Percentiles rank a stretch among this genome's conserved stretches.
Evolutionary conservation across 2,797 vertebrate genomes (phyloP).

Genomic region (Anisognathus igniventris): DNA sequence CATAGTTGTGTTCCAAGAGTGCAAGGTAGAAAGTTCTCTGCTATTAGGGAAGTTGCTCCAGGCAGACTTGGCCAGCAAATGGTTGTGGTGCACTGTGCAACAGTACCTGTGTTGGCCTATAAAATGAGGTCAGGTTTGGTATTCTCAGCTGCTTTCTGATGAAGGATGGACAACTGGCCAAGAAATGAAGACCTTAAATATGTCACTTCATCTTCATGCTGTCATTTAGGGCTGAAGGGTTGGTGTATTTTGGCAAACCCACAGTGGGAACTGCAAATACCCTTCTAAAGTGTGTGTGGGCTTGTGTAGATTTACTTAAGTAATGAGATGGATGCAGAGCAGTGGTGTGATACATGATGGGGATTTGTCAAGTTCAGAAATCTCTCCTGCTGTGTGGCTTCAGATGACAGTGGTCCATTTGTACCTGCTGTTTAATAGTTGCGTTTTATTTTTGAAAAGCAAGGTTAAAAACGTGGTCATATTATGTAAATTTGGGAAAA

Average conservation of each 20-base stretch:
- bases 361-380: neutral
- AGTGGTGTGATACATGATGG: accelerated
- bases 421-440: neutral
- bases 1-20: neutral
- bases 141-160: neutral
- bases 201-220: neutral
- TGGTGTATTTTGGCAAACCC: neutral
- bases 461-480: neutral
- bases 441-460: neutral
- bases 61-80: neutral
- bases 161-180: neutral
- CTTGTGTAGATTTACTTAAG: neutral
- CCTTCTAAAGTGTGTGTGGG: neutral
- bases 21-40: neutral
- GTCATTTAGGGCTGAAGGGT: neutral
- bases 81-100: neutral
- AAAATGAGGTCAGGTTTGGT: neutral
- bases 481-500: neutral
- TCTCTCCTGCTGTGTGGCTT: accelerated
- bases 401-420: neutral
- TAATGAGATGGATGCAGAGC: neutral
- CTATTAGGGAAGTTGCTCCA: neutral
- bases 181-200: neutral
- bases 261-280: neutral
- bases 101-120: accelerated